These are phyloP conservation scores for Magallana nippona DNA, from an alignment of 2,888 invertebrate species.

Conservation along the genomic window DNA sequence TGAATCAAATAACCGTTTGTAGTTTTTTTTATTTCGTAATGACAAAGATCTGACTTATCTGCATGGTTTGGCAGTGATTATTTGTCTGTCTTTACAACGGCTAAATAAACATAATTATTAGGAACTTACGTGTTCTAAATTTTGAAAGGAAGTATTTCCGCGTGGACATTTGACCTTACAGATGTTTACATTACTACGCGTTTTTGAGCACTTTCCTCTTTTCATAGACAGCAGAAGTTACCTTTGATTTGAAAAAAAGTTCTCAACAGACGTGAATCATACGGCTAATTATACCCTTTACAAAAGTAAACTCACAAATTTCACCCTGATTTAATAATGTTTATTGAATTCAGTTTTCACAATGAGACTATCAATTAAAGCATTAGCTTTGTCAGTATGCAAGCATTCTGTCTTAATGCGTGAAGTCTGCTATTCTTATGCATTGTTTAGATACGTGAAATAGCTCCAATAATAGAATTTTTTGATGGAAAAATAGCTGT, in stretches of 20 bases:
- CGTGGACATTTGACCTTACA: conserved; percentile 5
- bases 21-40: not conserved
- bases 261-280: conserved; percentile 12
- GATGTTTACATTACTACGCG: not conserved
- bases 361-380: conserved; percentile 9
- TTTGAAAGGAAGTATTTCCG: not conserved
- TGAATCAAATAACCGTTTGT: conserved; percentile 21
- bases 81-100: not conserved
- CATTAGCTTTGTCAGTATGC: conserved; percentile 7
- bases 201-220: not conserved
- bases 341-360: not conserved
- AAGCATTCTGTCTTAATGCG: conserved; percentile 6
- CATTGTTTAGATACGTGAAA: not conserved
- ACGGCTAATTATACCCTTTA: conserved; percentile 4
- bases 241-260: not conserved
- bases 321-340: conserved; percentile 9
- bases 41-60: not conserved
- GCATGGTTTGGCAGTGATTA: not conserved
- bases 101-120: conserved; percentile 21
- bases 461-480: not conserved
- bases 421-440: conserved; percentile 15
- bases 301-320: conserved; percentile 3
- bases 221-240: not conserved
- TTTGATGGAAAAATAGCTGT: not conserved
- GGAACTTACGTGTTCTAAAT: not conserved